Conservation (phyloP, 2,888 invertebrate genomes). For the Bellardia pandia region DNA sequence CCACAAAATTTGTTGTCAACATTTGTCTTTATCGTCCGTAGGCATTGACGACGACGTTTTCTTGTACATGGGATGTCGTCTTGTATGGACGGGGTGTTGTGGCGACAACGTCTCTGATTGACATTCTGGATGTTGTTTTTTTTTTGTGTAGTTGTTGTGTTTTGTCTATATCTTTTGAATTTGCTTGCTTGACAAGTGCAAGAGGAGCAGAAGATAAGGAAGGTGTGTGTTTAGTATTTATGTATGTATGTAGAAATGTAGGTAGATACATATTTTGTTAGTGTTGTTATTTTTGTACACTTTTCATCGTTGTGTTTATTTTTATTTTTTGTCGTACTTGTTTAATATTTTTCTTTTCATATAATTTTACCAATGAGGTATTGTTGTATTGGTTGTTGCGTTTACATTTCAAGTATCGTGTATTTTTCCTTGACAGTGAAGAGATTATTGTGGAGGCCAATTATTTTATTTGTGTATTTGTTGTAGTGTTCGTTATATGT, state of each 20-base stretch:
- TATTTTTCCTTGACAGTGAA: constrained; percentile 54
- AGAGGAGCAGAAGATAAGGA: background rate
- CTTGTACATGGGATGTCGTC: constrained; percentile 44
- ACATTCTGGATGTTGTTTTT: constrained; percentile 26
- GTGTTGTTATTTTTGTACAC: constrained; percentile 9
- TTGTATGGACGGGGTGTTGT: constrained; percentile 38
- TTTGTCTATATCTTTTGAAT: constrained; percentile 10
- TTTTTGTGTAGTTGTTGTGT: background rate
- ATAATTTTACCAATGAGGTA: constrained; percentile 25
- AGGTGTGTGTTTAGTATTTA: background rate
- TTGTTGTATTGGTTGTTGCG: background rate
- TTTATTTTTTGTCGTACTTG: background rate
- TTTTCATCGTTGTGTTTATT: background rate
- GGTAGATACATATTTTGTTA: constrained; percentile 2
- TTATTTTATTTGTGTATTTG: constrained; percentile 31
- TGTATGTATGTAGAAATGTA: background rate
- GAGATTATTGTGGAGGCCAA: constrained; percentile 37
- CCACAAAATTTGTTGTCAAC: constrained; percentile 41
- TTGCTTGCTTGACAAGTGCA: constrained; percentile 16
- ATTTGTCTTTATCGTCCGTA: constrained; percentile 37
- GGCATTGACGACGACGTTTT: constrained; percentile 34
- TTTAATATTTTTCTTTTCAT: constrained; percentile 7
- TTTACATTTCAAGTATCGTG: constrained; percentile 10
- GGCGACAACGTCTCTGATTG: constrained; percentile 51
- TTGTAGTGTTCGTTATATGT: background rate